A percentile compares a stretch with the other conserved stretches of the same genome.
Evolutionary conservation across 30 jellyfish, hydroid and myxozoan species (phyloP).

Genomic region (Hydra vulgaris): DNA sequence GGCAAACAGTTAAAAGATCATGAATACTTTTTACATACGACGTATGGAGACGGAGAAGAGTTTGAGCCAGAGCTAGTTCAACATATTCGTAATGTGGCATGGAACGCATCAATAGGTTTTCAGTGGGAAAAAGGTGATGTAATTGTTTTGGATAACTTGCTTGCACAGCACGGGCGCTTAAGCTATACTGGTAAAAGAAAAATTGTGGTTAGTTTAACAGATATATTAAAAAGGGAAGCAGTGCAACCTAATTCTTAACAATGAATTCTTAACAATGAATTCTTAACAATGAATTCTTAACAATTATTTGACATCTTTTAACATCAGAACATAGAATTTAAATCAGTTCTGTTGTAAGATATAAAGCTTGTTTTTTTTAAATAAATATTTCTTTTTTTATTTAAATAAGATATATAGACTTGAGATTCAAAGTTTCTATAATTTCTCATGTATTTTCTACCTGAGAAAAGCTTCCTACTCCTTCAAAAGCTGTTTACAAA

Average conservation of each 20-base stretch:
- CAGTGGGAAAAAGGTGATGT: constrained; percentile 69
- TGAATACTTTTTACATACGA: constrained; percentile 50
- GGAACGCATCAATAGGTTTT: constrained; percentile 69
- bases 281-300: too few relatives aligned
- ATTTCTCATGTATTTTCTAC: too few relatives aligned
- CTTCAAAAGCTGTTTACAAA: too few relatives aligned
- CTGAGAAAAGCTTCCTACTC: too few relatives aligned
- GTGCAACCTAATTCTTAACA: neutral
- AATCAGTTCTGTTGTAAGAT: too few relatives aligned
- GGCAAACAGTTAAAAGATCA: constrained; percentile 28
- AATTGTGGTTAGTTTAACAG: constrained; percentile 38
- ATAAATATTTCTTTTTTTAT: too few relatives aligned
- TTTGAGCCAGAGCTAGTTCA: constrained; percentile 52
- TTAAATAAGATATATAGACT: too few relatives aligned
- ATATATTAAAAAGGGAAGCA: constrained; percentile 1
- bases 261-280: neutral
- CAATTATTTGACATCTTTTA: too few relatives aligned
- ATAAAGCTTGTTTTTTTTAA: too few relatives aligned
- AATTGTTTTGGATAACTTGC: constrained; percentile 53
- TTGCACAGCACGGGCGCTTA: constrained; percentile 61
- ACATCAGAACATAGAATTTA: too few relatives aligned
- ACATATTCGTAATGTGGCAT: constrained; percentile 55
- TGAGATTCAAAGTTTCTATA: too few relatives aligned
- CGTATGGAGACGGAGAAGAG: constrained; percentile 90
- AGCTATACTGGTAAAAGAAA: constrained; percentile 59